Percentiles rank a stretch among this genome's conserved stretches.
Evolutionary conservation across 2,888 invertebrate species (phyloP).

Genomic region (Globia sparganii): DNA sequence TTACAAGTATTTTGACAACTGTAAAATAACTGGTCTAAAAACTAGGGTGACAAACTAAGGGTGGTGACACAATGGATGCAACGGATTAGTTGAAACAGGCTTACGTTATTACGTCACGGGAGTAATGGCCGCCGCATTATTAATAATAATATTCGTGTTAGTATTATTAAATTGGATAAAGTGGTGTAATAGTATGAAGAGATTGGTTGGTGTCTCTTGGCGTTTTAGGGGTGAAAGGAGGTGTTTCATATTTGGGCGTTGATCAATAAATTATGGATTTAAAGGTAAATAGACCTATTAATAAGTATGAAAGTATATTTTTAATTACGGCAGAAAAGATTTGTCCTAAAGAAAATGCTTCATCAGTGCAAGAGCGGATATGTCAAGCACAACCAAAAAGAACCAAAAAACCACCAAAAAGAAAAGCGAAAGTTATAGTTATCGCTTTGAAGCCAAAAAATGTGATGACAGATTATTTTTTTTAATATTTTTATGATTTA

Average conservation of each 20-base stretch:
- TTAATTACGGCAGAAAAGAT: too few relatives aligned
- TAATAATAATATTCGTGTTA: constrained; percentile 72
- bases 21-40: constrained; percentile 50
- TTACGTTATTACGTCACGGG: constrained; percentile 87
- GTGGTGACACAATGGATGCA: constrained; percentile 82
- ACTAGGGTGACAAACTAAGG: constrained; percentile 77
- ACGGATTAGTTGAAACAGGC: constrained; percentile 83
- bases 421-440: not conserved
- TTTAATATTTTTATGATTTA: too few relatives aligned
- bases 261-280: constrained; percentile 1
- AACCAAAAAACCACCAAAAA: not conserved
- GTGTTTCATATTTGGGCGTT: constrained; percentile 17
- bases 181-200: constrained; percentile 37
- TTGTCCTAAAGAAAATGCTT: not conserved
- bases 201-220: constrained; percentile 45
- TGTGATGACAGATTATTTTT: too few relatives aligned
- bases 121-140: constrained; percentile 76
- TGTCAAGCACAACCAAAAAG: not conserved
- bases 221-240: constrained; percentile 24
- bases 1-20: constrained; percentile 23
- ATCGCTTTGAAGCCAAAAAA: too few relatives aligned
- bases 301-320: not conserved
- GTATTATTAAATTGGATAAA: constrained; percentile 61
- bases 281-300: not conserved
- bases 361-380: not conserved